Base-by-base conservation (phyloP, 2,888 invertebrate species). In the Ormyrus nitidulus region DNA sequence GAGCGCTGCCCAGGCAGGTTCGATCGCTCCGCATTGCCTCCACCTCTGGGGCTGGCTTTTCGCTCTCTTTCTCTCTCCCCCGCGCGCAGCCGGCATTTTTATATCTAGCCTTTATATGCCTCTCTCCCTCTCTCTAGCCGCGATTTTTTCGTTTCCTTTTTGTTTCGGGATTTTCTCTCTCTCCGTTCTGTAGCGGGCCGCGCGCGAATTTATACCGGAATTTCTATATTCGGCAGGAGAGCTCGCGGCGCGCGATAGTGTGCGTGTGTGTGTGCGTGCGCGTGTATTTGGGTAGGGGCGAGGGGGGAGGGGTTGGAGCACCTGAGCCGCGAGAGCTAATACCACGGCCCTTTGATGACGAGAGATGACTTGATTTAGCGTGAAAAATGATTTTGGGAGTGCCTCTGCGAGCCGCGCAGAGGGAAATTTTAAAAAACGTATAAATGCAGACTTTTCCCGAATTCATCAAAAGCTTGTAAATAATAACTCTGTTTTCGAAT, bases 281-380 rank as follows among this genome's bases (percentile, higher is more conserved):
- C 34, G 58, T 53, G 51, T 53, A 6, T 59, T n/a, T 65, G 7
- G 10, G 19, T 44, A 10, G 46, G 54, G 10, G 6, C 8, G 13
- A 10, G 6, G 46, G 19, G 0, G 13, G 9, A 46, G 51, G 49
- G 69, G 58, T 51, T 70, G 70, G 65, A 58, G 8, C 75, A 79
- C 74, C 69, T 70, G 79, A 75, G 70, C 65, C 70, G 46, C 51
- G 53, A 34, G 34, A 66, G 65, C 65, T 72, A 48, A 66, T 72
- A 53, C 73, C 48, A 10, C 44, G 3, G 54, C 68, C 71, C 71
- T 80, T 72, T 72, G 66, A 72, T 76, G 71, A 76, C 71, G 72
- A 65, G 58, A 66, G 54, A 75, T 65, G 75, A 75, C 79, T 34
- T 79, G 61, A 61, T 75, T 70, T 71, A 34, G 34, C 34, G 34